Base-by-base conservation (phyloP, 2,797 vertebrate genomes). In the Spheniscus humboldti region DNA sequence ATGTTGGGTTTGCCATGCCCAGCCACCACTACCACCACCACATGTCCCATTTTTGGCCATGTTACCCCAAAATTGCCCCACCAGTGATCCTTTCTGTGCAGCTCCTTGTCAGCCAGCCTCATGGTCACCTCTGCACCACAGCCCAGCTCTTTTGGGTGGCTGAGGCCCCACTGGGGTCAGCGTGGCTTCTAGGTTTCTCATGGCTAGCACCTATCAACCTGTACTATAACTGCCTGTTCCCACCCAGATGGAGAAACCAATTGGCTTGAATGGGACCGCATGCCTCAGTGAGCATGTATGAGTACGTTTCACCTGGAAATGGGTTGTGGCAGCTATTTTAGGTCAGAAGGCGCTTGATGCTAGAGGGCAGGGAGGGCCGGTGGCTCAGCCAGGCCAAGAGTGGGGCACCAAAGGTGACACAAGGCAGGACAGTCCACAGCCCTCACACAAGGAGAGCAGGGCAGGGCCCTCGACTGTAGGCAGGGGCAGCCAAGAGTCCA, bases 101-200 rank as follows among this genome's bases (percentile, higher is more conserved):
- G 35, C 20, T 67, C 22, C 73, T 67, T 25, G 7, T 35, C 37
- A 15, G 25, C 35, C 77, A 50, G 37, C 19, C 53, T 67, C 4
- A 3, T 17, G 28, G 71, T 43, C 41, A 56, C 12, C 48, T 53
- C 53, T 25, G 1, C 0, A 2, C 22, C 67, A 45, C 28, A 22
- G 74, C 41, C 3, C 2, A 4, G 1, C 59, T 79, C 39, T 69
- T 37, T 16, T 0, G 0, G 35, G 28, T 37, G 35, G 28, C 45
- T 16, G 11, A 43, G 19, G 22, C 45, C 39, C 23, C 33, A 23
- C 37, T 52, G 60, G 24, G 15, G 20, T 77, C 86, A 75, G 18
- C 1, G 2, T 43, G 37, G n/a, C 41, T 33, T 67, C 56, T 69
- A 64, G 8, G 28, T 45, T 87, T 60, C 41, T 57, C 20, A 9